These are phyloP conservation scores for Eupithecia exiguata DNA, from an alignment of 2,888 invertebrate genomes.

Conservation along the genomic window DNA sequence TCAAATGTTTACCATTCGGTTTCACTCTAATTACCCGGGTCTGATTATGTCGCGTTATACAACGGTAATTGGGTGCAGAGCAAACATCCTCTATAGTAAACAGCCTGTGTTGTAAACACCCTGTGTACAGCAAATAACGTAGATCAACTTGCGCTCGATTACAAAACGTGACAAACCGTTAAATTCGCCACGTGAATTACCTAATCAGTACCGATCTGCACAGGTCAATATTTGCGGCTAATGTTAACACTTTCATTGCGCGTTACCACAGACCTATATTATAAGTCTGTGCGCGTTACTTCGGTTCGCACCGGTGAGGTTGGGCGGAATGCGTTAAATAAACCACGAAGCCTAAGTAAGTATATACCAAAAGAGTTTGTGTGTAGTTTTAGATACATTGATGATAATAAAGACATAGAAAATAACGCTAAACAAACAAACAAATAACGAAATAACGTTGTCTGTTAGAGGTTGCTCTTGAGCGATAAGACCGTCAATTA, in stretches of 20 bases:
- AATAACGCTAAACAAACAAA: too few relatives aligned
- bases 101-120: not conserved
- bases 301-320: not conserved
- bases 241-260: not conserved
- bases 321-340: not conserved
- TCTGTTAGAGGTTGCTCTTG: too few relatives aligned
- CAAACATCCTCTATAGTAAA: conserved; percentile 18
- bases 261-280: too few relatives aligned
- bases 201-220: not conserved
- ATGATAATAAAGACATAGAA: too few relatives aligned
- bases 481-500: too few relatives aligned
- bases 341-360: not conserved
- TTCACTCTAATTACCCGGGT: conserved; percentile 16
- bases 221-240: not conserved
- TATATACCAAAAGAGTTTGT: too few relatives aligned
- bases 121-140: conserved; percentile 6
- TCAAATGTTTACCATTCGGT: conserved; percentile 20
- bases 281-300: too few relatives aligned
- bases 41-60: conserved; percentile 24
- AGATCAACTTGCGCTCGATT: not conserved
- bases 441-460: too few relatives aligned
- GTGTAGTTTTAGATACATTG: too few relatives aligned
- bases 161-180: conserved; percentile 5
- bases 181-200: not conserved
- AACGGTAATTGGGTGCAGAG: conserved; percentile 23